These are phyloP conservation scores for Oryzaephilus surinamensis DNA, from an alignment of 1,140 invertebrate genomes.

Conservation along the genomic window DNA sequence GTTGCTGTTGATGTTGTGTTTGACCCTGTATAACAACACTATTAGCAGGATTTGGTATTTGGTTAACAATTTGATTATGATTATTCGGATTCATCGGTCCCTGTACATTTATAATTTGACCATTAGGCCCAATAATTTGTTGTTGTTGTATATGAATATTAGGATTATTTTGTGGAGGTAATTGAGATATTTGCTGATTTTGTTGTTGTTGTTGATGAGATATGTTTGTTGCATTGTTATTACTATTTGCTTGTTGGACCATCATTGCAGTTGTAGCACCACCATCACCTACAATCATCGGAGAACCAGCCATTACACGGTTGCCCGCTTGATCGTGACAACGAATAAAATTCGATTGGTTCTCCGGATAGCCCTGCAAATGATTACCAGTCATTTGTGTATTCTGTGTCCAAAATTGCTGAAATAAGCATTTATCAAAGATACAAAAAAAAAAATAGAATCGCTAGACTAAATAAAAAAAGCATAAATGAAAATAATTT, in stretches of 20 bases:
- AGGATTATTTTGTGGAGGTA: conserved; percentile 6
- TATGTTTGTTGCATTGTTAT: conserved; percentile 17
- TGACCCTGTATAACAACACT: conserved; percentile 21
- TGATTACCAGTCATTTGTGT: no score
- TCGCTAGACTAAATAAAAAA: no score
- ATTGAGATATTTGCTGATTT: conserved; percentile 21
- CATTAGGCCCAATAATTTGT: conserved; percentile 43
- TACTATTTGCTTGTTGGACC: conserved; percentile 19
- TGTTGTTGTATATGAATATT: conserved; percentile 28
- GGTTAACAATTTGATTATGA: conserved; percentile 13
- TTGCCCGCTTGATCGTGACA: conserved; percentile 13
- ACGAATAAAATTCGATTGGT: conserved; percentile 19
- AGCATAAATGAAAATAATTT: no score
- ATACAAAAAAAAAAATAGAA: no score
- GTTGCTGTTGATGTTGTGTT: conserved; percentile 15
- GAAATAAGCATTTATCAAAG: no score
- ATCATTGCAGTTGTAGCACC: conserved; percentile 28
- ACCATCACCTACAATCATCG: conserved; percentile 25
- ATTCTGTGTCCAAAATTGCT: no score
- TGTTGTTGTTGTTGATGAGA: conserved; percentile 19
- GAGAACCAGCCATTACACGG: no score
- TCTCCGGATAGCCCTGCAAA: conserved; percentile 4
- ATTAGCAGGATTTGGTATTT: conserved; percentile 10
- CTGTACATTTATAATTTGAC: conserved; percentile 46
- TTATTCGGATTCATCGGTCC: conserved; percentile 20